Base-by-base conservation (phyloP, 2,888 invertebrate species). In the Drosophila neotestacea region DNA sequence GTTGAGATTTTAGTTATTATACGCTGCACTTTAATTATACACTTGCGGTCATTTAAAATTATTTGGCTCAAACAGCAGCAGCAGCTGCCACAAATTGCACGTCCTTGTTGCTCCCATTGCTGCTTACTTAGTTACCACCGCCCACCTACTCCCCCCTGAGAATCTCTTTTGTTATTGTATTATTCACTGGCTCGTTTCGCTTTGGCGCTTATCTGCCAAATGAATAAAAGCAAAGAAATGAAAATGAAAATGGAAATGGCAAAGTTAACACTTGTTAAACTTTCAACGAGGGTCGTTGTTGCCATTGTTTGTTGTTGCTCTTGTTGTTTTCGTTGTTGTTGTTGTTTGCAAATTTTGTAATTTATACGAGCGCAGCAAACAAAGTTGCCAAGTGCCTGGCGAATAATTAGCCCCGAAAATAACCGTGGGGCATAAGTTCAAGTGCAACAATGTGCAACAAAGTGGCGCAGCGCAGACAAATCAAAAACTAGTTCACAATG, bases 31-130 rank as follows among this genome's bases (percentile, higher is more conserved):
- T 86, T 84, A 84, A 84, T 84, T 84, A 84, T 84, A 88, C 84
- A 88, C 84, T 84, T 84, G 84, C 81, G 84, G 88, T 84, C 87
- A 88, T 88, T 84, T 88, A 88, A 84, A 84, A 84, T 84, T 80
- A 88, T 84, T 84, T 84, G 84, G 71, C 81, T 73, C 67, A 73
- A 86, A 75, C 78, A 72, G 82, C 61, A 46, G 41, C 34, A 48
- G 76, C 77, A 85, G 86, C 80, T 88, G 86, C 75, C 71, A 66
- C 78, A 73, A 70, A 75, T 82, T 61, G 71, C 71, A 65, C 39
- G 58, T 36, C 36, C 36, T 36, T 44, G 55, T 11, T 47, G 56
- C 46, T 6, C 22, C 22, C 10, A 13, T 22, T 4, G 36, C 38
- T 30, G 3, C 39, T n/a, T 32, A 9, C 32, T 6, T 32, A 2